Conservation (phyloP, 1,140 invertebrate genomes). For the Orchestia grillus region DNA sequence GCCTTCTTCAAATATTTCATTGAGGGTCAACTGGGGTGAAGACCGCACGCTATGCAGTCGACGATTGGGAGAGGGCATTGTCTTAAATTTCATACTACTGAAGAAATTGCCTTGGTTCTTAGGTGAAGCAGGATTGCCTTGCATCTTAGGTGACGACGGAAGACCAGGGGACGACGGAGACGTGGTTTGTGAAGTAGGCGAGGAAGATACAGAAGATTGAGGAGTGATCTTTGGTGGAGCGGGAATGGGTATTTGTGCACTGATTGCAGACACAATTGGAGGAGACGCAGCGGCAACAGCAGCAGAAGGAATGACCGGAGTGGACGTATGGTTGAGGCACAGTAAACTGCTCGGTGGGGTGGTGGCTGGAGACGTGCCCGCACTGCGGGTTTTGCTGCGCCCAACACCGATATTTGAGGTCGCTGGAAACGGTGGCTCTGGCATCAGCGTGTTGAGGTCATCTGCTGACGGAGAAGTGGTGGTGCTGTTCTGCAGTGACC, state of each 20-base stretch:
- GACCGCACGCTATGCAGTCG: constrained; percentile 74
- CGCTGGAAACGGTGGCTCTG: constrained; percentile 68
- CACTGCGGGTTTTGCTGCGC: constrained; percentile 62
- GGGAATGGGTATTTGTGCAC: constrained; percentile 56
- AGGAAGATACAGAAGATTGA: constrained; percentile 69
- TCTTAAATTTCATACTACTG: constrained; percentile 71
- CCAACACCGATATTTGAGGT: constrained; percentile 68
- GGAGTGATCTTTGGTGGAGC: constrained; percentile 69
- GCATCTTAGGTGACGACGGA: constrained; percentile 52
- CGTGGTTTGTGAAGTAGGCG: constrained; percentile 68
- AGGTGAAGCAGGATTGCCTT: constrained; percentile 31
- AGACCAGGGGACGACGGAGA: constrained; percentile 69
- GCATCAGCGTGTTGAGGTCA: constrained; percentile 58
- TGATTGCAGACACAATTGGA: neutral
- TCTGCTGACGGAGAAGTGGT: constrained; percentile 60
- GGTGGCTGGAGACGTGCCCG: constrained; percentile 65
- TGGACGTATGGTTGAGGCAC: constrained; percentile 71
- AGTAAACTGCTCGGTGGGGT: constrained; percentile 67
- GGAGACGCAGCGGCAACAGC: neutral
- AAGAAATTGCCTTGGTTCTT: constrained; percentile 63
- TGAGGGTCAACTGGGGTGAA: constrained; percentile 78
- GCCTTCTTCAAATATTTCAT: constrained; percentile 82
- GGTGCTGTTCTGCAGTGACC: constrained; percentile 61
- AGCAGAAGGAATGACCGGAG: constrained; percentile 65
- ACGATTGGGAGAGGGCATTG: constrained; percentile 71